These are phyloP conservation scores for Acrocephalus kingi DNA, from an alignment of 2,113 vertebrate species.

Conservation along the genomic window DNA sequence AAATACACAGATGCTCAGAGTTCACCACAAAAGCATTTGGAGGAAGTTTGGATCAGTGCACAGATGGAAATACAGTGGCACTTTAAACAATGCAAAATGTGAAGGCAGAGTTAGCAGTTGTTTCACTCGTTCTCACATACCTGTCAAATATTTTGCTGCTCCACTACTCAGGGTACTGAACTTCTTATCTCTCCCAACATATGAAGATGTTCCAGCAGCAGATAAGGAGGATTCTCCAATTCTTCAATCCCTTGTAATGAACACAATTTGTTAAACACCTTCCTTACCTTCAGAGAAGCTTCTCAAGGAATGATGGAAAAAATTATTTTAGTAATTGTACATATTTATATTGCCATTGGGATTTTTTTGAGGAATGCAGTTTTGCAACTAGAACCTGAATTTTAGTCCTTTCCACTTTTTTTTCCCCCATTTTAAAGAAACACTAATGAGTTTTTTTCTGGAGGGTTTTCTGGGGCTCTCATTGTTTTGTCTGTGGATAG, in stretches of 20 bases:
- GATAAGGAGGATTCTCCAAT: conserved; percentile 73
- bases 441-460: neutral
- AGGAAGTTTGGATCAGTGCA: neutral
- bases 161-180: conserved; percentile 58
- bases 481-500: neutral
- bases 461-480: neutral
- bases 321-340: neutral
- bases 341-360: neutral
- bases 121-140: conserved; percentile 59
- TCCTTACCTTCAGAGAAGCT: neutral
- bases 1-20: neutral
- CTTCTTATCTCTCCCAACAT: conserved; percentile 78
- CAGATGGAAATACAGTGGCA: neutral
- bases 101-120: neutral
- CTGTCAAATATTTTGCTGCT: conserved; percentile 79
- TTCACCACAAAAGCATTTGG: neutral
- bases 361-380: neutral
- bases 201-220: conserved; percentile 75
- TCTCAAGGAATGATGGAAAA: neutral
- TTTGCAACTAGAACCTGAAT: neutral
- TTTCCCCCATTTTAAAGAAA: neutral
- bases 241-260: conserved; percentile 89
- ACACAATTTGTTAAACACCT: conserved; percentile 75
- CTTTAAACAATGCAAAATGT: neutral
- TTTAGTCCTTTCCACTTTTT: neutral